phyloP scores from a whole-genome alignment of 2,888 invertebrate genomes.

The Drosophila parthenogenetica region DNA sequence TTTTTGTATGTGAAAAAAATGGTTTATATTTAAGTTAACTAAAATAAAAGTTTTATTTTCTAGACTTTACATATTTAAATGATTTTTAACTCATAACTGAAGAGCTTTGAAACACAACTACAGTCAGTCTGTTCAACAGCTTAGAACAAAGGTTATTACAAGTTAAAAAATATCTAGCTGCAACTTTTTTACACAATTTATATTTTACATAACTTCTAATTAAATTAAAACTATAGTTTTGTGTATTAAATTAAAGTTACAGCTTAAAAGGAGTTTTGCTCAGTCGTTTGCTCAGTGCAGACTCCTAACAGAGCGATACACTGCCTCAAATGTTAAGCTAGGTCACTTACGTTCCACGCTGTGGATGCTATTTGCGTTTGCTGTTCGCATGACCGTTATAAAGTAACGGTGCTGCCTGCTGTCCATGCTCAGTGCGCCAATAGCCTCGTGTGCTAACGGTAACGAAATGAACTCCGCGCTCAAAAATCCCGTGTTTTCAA shows the following conservation, averaged over 20 bases:
- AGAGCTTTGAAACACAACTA: no score
- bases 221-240: no score
- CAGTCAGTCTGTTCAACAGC: no score
- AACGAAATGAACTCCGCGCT: conserved; percentile 22
- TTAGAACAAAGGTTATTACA: no score
- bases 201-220: neutral
- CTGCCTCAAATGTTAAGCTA: conserved; percentile 66
- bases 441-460: conserved; percentile 69
- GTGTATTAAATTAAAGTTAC: neutral
- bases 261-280: neutral
- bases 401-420: conserved; percentile 57
- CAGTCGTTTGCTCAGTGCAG: neutral
- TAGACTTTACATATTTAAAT: no score
- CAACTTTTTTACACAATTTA: no score
- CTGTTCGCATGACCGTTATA: conserved; percentile 58
- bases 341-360: conserved; percentile 78
- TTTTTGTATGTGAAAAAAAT: no score
- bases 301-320: conserved; percentile 55
- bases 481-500: conserved; percentile 10
- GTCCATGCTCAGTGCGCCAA: conserved; percentile 65
- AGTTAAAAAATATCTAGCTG: no score
- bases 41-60: no score
- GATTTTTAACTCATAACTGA: no score
- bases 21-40: no score
- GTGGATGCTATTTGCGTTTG: conserved; percentile 23